Base-by-base conservation (phyloP, 2,113 vertebrate species). In the Phalacrocorax pelagicus region DNA sequence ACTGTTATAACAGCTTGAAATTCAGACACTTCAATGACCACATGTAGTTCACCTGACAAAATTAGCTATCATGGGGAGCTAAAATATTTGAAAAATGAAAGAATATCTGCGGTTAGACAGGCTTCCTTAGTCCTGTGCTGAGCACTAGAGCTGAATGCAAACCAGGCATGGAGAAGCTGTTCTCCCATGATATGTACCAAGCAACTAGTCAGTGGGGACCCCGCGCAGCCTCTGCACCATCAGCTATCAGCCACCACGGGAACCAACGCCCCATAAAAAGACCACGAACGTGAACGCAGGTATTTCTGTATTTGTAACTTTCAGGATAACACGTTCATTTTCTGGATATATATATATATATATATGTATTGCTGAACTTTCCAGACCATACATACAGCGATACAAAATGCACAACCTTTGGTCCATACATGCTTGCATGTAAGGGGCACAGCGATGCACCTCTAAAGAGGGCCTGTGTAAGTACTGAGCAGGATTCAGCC, bases 401-500 rank as follows among this genome's bases (percentile, higher is more conserved):
- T n/a, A 81, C 15, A 42, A 55, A 55, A 73, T 36, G 6, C 26
- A 49, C 1, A 16, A 27, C 32, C 23, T 29, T 38, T 44, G 17
- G 36, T 24, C 59, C 1, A 0, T 8, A 24, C 9, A 8, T 20
- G 11, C 47, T 23, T n/a, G 32, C 73, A 65, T 42, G 10, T 46
- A 22, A 20, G 0, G 2, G 32, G 27, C 22, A 59, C 12, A 52
- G 46, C 38, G 22, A 30, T 2, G 29, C 9, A 54, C 29, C 46
- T 40, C 16, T 29, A 15, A 32, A 38, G 42, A 57, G 19, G 19
- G 27, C 21, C 38, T 62, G 3, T 32, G 44, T 22, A 40, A 81
- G 62, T 57, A 67, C 73, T 72, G n/a, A 40, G 57, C 4, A 3
- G 61, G 32, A 51, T 11, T 49, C 40, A 12, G 54, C 10, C 58